phyloP scores from a whole-genome alignment of 1,140 invertebrate species.

The Drosophila tani region DNA sequence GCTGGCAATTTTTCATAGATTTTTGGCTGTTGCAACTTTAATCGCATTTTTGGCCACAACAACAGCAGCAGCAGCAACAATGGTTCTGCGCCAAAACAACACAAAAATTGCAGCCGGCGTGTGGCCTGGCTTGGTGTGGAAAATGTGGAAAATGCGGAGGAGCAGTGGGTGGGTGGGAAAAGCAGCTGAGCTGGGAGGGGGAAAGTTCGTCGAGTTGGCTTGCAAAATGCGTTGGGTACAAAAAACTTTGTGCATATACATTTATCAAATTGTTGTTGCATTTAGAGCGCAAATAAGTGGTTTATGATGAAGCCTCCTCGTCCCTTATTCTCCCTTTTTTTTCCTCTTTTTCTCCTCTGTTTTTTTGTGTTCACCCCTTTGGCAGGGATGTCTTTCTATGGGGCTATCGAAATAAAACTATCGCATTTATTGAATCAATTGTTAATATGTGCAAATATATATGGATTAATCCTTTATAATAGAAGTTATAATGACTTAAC shows the following conservation, averaged over 20 bases:
- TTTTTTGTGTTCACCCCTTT: neutral
- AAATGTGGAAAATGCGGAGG: conserved; percentile 9
- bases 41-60: conserved; percentile 42
- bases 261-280: conserved; percentile 81
- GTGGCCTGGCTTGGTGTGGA: neutral
- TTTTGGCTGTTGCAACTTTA: conserved; percentile 34
- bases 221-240: conserved; percentile 31
- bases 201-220: conserved; percentile 14
- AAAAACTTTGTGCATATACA: conserved; percentile 52
- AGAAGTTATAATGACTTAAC: too few species aligned
- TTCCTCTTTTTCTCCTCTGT: neutral
- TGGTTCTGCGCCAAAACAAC: conserved; percentile 5
- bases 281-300: conserved; percentile 82
- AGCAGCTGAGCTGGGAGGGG: neutral
- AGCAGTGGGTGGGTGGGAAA: neutral
- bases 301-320: conserved; percentile 72
- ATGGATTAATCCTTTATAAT: too few species aligned
- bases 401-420: neutral
- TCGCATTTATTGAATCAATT: neutral
- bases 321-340: neutral
- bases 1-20: conserved; percentile 41
- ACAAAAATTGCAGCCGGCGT: neutral
- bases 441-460: too few species aligned
- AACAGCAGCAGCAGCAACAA: conserved; percentile 22
- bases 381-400: neutral